These are phyloP conservation scores for Heterotilapia buettikoferi DNA, from an alignment of 2,113 vertebrate genomes.

Conservation along the genomic window DNA sequence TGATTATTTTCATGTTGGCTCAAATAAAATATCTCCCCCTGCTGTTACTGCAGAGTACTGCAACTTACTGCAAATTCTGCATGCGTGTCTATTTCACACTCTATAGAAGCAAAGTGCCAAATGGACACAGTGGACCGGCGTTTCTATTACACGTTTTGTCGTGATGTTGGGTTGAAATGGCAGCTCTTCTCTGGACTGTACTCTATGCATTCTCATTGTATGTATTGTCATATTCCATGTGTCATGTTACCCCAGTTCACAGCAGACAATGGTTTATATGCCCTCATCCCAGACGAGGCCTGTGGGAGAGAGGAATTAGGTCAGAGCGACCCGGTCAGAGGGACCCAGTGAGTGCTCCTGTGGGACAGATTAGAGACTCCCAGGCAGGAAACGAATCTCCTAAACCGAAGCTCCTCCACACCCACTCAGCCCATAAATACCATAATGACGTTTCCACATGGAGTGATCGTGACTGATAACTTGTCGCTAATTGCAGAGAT, in stretches of 20 bases:
- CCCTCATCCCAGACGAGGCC: neutral
- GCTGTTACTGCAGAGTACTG: neutral
- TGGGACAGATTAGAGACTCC: constrained; percentile 7
- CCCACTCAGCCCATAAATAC: neutral
- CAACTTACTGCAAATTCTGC: neutral
- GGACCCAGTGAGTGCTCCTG: neutral
- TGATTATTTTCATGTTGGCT: neutral
- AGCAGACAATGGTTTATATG: neutral
- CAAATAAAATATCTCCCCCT: neutral
- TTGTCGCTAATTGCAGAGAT: neutral
- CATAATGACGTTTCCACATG: neutral
- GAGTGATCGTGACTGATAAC: neutral
- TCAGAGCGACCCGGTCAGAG: constrained; percentile 19
- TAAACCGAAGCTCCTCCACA: neutral
- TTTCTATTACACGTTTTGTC: neutral
- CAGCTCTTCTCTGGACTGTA: neutral
- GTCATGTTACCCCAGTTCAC: neutral
- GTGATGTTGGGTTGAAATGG: neutral
- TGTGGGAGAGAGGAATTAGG: constrained; percentile 2
- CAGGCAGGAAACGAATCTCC: constrained; percentile 5
- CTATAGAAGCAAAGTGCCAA: fast-evolving
- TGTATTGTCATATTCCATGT: neutral
- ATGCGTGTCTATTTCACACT: neutral
- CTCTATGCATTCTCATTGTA: neutral
- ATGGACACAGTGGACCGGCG: neutral